Evolutionary conservation across 2,113 vertebrate genomes (phyloP), one percentile per base, ranked within the genome.

Genomic region (Rhinichthys klamathensis): DNA sequence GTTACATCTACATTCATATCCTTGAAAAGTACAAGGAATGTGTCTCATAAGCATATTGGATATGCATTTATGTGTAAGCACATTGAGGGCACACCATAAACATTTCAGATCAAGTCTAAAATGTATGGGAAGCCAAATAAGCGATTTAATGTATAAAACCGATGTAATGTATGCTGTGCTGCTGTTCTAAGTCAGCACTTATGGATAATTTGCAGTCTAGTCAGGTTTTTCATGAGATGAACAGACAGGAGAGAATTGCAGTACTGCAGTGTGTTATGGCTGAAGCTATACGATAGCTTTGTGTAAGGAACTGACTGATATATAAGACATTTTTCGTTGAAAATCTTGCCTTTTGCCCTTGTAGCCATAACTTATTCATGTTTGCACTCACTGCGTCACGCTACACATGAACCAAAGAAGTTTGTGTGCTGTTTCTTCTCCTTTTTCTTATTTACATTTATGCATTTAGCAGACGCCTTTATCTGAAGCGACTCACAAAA

Each of bases 191-290:
- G 76, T 79, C 76, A 79, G 76, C 76, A 61, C 56, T 79, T 61
- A 41, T 79, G 56, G 54, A 79, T 61, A 61, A 79, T 79, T 79
- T 61, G 76, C 56, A 79, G 56, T 79, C 21, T 78, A 38, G 51
- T 58, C 54, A 77, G 56, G 76, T 6, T 74, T 15, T 74, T 46
- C n/a, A 49, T 16, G 13, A 49, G 13, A 60, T 41, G 56, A 79
- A 7, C 51, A 35, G 49, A 77, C 30, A 35, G 75, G 23, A 27
- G 12, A 60, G 56, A 4, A 58, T 41, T 79, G 54, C 54, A 79
- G 6, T 44, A 38, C 30, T 60, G 54, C 76, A 60, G 32, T 60
- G 32, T 41, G 70, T 44, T n/a, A 60, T 3, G 38, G 23, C 23
- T 10, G 25, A 35, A 60, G 23, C 2, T 56, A 38, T 25, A 60